phyloP scores from a whole-genome alignment of 2,113 vertebrate genomes.

The Paradisaea rubra region DNA sequence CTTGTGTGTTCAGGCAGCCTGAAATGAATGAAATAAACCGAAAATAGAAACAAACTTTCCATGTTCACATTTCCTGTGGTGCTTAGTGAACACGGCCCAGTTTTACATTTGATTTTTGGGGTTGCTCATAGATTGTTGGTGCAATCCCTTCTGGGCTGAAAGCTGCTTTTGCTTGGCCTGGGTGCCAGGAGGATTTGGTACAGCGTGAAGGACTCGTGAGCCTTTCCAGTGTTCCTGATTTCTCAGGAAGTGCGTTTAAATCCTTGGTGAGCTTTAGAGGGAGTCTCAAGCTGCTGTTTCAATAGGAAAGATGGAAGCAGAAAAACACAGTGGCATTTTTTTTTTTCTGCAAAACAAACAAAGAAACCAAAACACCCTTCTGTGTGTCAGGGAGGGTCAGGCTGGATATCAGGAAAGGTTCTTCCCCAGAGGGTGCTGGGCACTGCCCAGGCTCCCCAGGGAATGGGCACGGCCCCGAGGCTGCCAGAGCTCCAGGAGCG shows the following conservation, averaged over 20 bases:
- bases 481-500: neutral
- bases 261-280: neutral
- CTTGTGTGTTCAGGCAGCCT: neutral
- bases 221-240: neutral
- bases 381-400: accelerated
- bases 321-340: neutral
- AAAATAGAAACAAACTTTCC: neutral
- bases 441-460: neutral
- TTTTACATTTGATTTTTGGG: neutral
- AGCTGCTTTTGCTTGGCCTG: neutral
- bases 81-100: neutral
- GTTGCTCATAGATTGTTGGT: neutral
- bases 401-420: accelerated
- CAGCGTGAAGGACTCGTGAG: neutral
- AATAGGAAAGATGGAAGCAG: neutral
- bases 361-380: neutral
- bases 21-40: neutral
- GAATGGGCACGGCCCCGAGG: neutral
- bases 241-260: neutral
- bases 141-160: neutral
- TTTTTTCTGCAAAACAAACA: neutral
- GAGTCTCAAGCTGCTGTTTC: neutral
- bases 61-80: neutral
- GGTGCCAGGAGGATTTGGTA: neutral
- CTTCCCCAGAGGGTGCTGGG: neutral